A percentile compares a stretch with the other conserved stretches of the same genome.
phyloP scores from a whole-genome alignment of 2,797 vertebrate genomes.

The Chiroxiphia lanceolata region DNA sequence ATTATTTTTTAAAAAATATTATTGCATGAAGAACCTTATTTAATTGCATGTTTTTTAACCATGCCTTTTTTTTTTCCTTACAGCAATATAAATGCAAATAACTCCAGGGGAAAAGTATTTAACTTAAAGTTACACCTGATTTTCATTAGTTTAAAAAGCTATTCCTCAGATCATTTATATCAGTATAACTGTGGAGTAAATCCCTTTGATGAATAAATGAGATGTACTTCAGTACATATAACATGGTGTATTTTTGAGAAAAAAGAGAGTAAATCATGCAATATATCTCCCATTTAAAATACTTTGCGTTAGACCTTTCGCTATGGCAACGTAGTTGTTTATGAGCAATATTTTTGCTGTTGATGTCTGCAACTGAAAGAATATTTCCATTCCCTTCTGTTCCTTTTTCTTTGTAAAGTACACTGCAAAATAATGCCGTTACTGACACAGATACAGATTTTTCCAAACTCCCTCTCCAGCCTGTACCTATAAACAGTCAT shows the following conservation, averaged over 20 bases:
- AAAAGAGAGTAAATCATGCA: not conserved
- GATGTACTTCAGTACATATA: not conserved
- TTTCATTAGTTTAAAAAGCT: not conserved
- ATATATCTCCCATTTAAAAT: not conserved
- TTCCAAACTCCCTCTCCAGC: not conserved
- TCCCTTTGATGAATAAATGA: not conserved
- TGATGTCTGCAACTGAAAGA: not conserved
- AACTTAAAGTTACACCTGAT: not conserved
- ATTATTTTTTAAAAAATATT: not conserved
- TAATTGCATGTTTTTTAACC: not conserved
- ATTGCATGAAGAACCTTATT: not conserved
- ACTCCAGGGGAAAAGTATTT: not conserved
- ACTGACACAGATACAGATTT: not conserved
- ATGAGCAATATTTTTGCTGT: not conserved
- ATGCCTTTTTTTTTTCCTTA: not conserved
- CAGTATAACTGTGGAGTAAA: not conserved
- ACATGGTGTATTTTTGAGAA: not conserved
- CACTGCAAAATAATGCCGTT: not conserved
- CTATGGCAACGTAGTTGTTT: not conserved
- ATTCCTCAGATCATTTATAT: not conserved
- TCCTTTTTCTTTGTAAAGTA: not conserved
- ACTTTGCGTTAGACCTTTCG: not conserved
- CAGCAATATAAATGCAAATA: not conserved
- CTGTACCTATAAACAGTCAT: not conserved
- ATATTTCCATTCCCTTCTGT: not conserved